Percentiles rank a stretch among this genome's conserved stretches.
phyloP scores from a whole-genome alignment of 2,888 invertebrate genomes.

The Lathronympha strigana region DNA sequence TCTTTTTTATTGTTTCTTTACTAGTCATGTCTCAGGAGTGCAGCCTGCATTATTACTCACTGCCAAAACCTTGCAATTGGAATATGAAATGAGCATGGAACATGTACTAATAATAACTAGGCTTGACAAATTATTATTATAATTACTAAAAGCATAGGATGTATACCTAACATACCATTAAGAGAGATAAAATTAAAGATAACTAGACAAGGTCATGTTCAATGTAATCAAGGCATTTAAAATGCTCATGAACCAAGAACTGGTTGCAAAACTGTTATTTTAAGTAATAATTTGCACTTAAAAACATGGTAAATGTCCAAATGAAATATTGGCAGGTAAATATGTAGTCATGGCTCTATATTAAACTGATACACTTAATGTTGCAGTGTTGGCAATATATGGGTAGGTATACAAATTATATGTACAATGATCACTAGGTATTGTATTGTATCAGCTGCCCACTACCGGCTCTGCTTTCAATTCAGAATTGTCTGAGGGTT shows the following conservation, averaged over 20 bases:
- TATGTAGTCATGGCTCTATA: not conserved
- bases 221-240: constrained; percentile 15
- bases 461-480: not conserved
- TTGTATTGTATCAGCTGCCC: too few relatives aligned
- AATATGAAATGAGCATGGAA: too few relatives aligned
- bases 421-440: too few relatives aligned
- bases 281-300: not conserved
- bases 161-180: not conserved
- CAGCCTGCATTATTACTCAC: too few relatives aligned
- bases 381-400: not conserved
- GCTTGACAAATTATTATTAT: not conserved
- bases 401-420: too few relatives aligned
- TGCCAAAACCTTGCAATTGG: too few relatives aligned
- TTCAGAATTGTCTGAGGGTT: not conserved
- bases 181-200: constrained; percentile 9
- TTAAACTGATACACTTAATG: not conserved
- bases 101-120: too few relatives aligned
- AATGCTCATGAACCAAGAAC: not conserved
- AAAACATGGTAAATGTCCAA: constrained; percentile 14
- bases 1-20: too few relatives aligned
- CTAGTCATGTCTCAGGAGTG: too few relatives aligned
- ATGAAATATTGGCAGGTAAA: not conserved
- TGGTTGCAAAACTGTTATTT: constrained; percentile 20
- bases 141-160: too few relatives aligned
- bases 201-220: constrained; percentile 23